These are phyloP conservation scores for Drosophila atripex DNA, from an alignment of 2,888 invertebrate species.

Conservation along the genomic window DNA sequence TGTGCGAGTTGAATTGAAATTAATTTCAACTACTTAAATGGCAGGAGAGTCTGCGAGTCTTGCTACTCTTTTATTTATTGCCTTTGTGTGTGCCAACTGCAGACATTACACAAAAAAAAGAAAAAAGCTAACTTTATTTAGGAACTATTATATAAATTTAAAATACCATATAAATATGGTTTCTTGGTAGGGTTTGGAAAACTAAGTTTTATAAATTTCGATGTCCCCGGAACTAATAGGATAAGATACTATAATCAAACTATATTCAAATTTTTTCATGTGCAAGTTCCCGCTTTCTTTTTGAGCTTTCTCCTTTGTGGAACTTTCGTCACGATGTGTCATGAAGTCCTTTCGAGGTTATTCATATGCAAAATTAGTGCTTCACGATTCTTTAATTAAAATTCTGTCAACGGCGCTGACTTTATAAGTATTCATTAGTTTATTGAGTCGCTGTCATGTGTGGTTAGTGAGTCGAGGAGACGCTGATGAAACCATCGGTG, in stretches of 20 bases:
- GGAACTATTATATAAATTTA: too few species aligned
- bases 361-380: conserved; percentile 78
- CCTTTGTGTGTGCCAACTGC: conserved; percentile 54
- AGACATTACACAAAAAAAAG: conserved; percentile 4
- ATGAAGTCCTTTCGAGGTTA: conserved; percentile 45
- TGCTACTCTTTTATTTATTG: conserved; percentile 61
- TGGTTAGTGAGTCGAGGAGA: conserved; percentile 24
- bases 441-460: conserved; percentile 44
- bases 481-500: conserved; percentile 35
- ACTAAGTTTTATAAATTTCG: too few species aligned
- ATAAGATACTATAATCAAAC: too few species aligned
- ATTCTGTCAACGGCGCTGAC: conserved; percentile 59
- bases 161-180: too few species aligned
- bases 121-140: background rate
- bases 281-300: background rate
- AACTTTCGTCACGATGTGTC: conserved; percentile 32
- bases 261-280: background rate
- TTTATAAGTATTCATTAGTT: conserved; percentile 50
- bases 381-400: conserved; percentile 76
- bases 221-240: too few species aligned
- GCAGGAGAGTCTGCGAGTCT: conserved; percentile 41
- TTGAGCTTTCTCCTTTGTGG: conserved; percentile 23
- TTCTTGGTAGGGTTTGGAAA: too few species aligned
- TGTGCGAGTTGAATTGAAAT: conserved; percentile 57
- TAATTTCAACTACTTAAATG: conserved; percentile 70